These are phyloP conservation scores for Lucifuga dentata DNA, from an alignment of 2,113 vertebrate genomes.

Conservation along the genomic window DNA sequence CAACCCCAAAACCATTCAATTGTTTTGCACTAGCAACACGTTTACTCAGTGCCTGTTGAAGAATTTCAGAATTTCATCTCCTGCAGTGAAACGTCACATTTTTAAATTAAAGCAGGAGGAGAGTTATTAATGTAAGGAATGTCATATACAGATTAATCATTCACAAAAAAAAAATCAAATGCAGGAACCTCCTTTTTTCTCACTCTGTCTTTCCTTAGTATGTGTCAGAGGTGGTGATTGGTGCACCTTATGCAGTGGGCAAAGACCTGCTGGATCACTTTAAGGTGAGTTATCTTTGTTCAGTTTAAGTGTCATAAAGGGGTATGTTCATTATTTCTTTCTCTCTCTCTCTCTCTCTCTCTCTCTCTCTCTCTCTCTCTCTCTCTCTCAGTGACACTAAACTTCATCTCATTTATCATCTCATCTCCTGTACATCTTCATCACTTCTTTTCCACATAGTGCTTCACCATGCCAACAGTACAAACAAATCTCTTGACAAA, in stretches of 20 bases:
- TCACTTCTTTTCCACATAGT: too few species aligned
- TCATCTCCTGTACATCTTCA: too few species aligned
- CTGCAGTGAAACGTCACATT: neutral
- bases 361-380: neutral
- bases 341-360: too few species aligned
- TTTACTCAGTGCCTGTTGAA: neutral
- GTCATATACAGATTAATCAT: neutral
- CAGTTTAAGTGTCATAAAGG: neutral
- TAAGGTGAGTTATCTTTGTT: constrained; percentile 82
- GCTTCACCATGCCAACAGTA: too few species aligned
- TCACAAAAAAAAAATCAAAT: neutral
- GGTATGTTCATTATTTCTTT: neutral
- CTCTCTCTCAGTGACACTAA: too few species aligned
- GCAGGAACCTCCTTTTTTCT: neutral
- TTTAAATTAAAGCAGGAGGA: neutral
- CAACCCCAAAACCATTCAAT: constrained; percentile 7
- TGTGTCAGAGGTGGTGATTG: constrained; percentile 97
- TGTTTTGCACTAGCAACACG: neutral
- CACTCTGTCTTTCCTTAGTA: constrained; percentile 81
- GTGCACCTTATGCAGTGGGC: constrained; percentile 92
- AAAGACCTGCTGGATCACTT: constrained; percentile 96
- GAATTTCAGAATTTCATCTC: neutral
- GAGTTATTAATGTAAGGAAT: neutral
- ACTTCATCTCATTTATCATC: too few species aligned
- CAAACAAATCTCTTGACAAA: too few species aligned